Conservation (phyloP, 1,140 invertebrate species). For the Drosophila littoralis region DNA sequence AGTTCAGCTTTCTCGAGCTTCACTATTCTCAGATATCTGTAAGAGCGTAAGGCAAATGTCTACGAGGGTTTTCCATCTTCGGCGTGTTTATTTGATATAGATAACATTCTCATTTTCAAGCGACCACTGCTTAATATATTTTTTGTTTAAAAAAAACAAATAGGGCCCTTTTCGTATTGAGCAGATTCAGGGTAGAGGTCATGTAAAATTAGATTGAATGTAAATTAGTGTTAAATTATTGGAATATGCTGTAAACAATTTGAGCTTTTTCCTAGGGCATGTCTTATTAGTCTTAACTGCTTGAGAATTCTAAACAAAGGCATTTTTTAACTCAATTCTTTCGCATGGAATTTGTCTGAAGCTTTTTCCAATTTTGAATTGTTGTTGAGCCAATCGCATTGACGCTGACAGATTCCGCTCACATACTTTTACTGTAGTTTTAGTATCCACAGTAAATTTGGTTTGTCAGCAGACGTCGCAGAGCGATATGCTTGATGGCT, state of each 20-base stretch:
- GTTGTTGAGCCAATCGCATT: constrained; percentile 1
- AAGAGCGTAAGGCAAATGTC: no score
- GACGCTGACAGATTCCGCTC: background rate
- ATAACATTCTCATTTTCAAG: no score
- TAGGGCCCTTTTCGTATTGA: no score
- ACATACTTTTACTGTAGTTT: constrained; percentile 4
- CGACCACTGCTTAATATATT: no score
- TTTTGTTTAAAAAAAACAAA: no score
- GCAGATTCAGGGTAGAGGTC: no score
- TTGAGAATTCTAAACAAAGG: constrained; percentile 12
- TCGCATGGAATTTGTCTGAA: background rate
- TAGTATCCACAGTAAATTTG: constrained; percentile 51
- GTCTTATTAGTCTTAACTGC: background rate
- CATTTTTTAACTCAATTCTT: background rate
- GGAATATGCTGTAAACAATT: background rate
- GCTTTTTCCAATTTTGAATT: background rate
- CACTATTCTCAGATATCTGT: no score
- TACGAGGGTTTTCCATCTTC: no score
- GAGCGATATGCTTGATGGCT: background rate
- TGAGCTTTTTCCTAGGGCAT: background rate
- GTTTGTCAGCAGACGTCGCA: constrained; percentile 40
- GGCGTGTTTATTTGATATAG: no score
- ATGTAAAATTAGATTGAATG: background rate
- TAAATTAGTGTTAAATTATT: constrained; percentile 1
- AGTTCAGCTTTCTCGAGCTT: no score